Evolutionary conservation across 2,113 vertebrate genomes (phyloP), one percentile per base, ranked within the genome.

Genomic region (Malurus alboscapulatus): DNA sequence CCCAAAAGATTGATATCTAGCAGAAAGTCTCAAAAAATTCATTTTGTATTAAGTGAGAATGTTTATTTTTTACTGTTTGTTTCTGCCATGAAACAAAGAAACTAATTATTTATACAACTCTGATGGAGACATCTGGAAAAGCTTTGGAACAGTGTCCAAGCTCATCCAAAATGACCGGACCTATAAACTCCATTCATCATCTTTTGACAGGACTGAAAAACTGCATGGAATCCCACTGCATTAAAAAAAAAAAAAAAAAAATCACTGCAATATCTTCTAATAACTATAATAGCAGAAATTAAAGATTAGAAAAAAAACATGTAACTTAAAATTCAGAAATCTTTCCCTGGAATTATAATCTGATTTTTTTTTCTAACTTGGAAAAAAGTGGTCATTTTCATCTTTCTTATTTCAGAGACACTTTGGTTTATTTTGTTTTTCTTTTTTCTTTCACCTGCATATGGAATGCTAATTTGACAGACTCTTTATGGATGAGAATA

Each of bases 111-210:
- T 59, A 48, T 25, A 80, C 17, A 62, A 32, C 17, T 50, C 26
- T 62, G 48, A 69, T 48, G 22, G 20, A 86, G 55, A 85, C 67
- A 83, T 80, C 57, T 94, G 78, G 62, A 87, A 91, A 95, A 91
- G n/a, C 27, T 93, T 75, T 85, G 34, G 21, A 95, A 76, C 24
- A 29, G 13, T 9, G 19, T 79, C 54, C 8, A 66, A 87, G 7
- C 29, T 73, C 78, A 87, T 83, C 47, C 44, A 85, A 87, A 91
- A 38, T 71, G 55, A 91, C 29, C 9, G 1, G 44, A 83, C 67
- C 15, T 91, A 59, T 80, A 87, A 93, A 93, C 7, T 21, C 9
- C 57, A 61, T 58, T 79, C 75, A 18, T 81, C 30, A 55, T 80
- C 27, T 17, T 74, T 69, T 69, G 40, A 58, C 67, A 71, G 53